Evolutionary conservation across 2,113 vertebrate genomes (phyloP), one percentile per base, ranked within the genome.

Genomic region (Alethe diademata): DNA sequence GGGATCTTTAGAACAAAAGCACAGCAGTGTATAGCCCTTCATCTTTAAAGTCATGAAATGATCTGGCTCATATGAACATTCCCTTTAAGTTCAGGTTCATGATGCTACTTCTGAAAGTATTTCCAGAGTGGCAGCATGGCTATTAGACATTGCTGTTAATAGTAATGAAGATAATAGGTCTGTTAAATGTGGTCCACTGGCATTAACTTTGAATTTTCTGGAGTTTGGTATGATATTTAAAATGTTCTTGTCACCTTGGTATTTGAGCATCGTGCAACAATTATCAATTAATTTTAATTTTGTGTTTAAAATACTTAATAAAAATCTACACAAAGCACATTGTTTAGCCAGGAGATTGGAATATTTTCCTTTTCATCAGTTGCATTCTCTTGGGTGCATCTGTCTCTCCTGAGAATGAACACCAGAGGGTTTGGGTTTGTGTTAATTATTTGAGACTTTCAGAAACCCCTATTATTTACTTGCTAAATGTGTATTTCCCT

Each of bases 371-470:
- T 96, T 93, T 95, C 78, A 88, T 91, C 88, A 57, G 20, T 84
- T 93, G 31, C 36, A 69, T 86, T 97, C 96, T 92, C 97, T 88
- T 92, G 95, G 78, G 95, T 95, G 25, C 36, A 38, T 89, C 76
- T 86, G 75, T 95, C 75, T 97, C 96, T 92, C 95, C 61, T 81
- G 96, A 97, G 95, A 95, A 86, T 38, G 72, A 97, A 92, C 79
- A 95, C 95, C 92, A 93, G 93, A 96, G 96, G 95, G 93, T 97
- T 94, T 94, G 47, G 43, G 91, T 79, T 93, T 93, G 56, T 69
- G 72, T 94, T 97, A 97, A 97, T 96, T 94, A 86, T 89, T 93
- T 92, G 84, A 92, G 88, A 93, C 88, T 93, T 88, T 88, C 54
- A 66, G 35, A 95, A 94, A 66, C 70, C 73, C 42, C 66, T 86